A percentile compares a stretch with the other conserved stretches of the same genome.
phyloP scores from a whole-genome alignment of 2,113 vertebrate genomes.

The Atherinomorus stipes region DNA sequence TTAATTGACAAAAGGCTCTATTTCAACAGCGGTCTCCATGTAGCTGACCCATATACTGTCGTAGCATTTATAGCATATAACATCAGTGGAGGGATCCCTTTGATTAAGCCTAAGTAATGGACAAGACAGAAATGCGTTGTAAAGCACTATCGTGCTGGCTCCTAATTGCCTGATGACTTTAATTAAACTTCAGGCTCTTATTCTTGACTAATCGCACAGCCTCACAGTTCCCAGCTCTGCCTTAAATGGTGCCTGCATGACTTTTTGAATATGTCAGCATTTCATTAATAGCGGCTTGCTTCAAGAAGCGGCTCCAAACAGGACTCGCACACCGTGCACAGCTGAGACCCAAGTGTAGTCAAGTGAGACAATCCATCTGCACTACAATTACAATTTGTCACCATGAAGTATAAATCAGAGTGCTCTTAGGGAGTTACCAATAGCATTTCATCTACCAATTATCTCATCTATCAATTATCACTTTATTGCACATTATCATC shows the following conservation, averaged over 20 bases:
- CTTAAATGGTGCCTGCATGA: slow-evolving; percentile 52
- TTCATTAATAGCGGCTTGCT: slow-evolving; percentile 62
- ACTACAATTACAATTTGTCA: slow-evolving; percentile 52
- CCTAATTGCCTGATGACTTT: slow-evolving; percentile 81
- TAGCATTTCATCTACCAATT: slow-evolving; percentile 43
- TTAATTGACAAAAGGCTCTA: slow-evolving; percentile 35
- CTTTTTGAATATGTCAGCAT: slow-evolving; percentile 74
- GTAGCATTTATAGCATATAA: slow-evolving; percentile 68
- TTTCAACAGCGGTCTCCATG: slow-evolving; percentile 36
- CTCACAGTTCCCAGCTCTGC: slow-evolving; percentile 49
- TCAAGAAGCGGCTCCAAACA: slow-evolving; percentile 65
- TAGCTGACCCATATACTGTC: slow-evolving; percentile 58
- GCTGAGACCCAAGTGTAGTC: slow-evolving; percentile 37
- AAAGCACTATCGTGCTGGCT: slow-evolving; percentile 65
- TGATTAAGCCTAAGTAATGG: slow-evolving; percentile 76
- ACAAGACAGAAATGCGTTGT: slow-evolving; percentile 77
- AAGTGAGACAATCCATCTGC: slow-evolving; percentile 50
- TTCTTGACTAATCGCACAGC: slow-evolving; percentile 73
- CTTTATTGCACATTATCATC: slow-evolving; percentile 62
- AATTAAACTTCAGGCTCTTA: slow-evolving; percentile 81
- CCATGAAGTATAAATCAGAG: slow-evolving; percentile 58
- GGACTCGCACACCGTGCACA: slow-evolving; percentile 44
- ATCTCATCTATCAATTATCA: slow-evolving; percentile 50
- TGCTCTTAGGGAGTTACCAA: slow-evolving; percentile 48
- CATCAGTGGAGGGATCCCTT: slow-evolving; percentile 67